Evolutionary conservation across 2,797 vertebrate species (phyloP), one percentile per base, ranked within the genome.

Genomic region (Arctocebus calabarensis): DNA sequence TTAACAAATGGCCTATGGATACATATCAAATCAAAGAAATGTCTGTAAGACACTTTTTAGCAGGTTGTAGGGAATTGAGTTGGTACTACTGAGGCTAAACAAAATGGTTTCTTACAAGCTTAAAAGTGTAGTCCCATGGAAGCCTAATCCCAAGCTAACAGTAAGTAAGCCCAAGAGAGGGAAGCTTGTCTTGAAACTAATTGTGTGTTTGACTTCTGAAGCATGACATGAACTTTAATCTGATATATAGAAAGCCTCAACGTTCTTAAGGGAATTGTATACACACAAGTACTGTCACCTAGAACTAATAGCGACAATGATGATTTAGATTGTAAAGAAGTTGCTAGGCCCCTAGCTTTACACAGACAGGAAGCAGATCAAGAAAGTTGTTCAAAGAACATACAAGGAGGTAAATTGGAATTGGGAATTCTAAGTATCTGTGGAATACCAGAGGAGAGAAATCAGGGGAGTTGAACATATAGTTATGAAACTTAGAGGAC

Each of bases 51-150:
- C 12, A 79, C 8, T 57, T 92, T 74, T 52, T 52, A 19, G 84
- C 88, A 7, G 3, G 5, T 84, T 74, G 8, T 66, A 40, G 48
- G 20, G 59, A 90, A 40, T 92, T 82, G 57, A 89, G 22, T 82
- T 52, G 3, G 48, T 77, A 29, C 43, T 82, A 92, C 84, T 25
- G 71, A 45, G 62, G 43, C 70, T 82, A 32, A 90, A 89, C 22
- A 81, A 62, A 96, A 85, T 23, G 25, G 20, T 17, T 40, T 89
- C 74, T 81, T 85, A 7, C 75, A 94, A 94, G 34, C 20, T 78
- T 71, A 48, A 66, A 74, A 20, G 61, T 32, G 6, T 4, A 61
- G 8, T 48, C 1, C 17, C 32, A 45, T 48, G 48, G 70, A 92
- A 86, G 19, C 43, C 32, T 91, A 55, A 71, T n/a, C 43, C 20